These are phyloP conservation scores for Balanococcus diminutus DNA, from an alignment of 2,888 invertebrate genomes.

Conservation along the genomic window DNA sequence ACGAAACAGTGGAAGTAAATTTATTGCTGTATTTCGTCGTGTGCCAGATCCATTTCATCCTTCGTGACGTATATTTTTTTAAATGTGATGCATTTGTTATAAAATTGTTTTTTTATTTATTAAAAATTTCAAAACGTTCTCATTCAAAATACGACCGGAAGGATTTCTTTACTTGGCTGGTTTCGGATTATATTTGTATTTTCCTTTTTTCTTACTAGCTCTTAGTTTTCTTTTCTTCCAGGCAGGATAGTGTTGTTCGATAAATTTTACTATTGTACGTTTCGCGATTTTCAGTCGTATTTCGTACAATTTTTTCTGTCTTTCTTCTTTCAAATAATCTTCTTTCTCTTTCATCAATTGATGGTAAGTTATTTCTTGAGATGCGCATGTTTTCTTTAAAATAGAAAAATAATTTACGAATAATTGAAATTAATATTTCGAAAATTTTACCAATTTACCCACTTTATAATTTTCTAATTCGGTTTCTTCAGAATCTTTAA, in stretches of 20 bases:
- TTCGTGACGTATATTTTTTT: background rate
- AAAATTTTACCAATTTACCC: background rate
- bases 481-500: background rate
- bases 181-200: slow-evolving; percentile 34
- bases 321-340: slow-evolving; percentile 41
- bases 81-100: background rate
- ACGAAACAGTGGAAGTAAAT: slow-evolving; percentile 92
- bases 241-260: slow-evolving; percentile 47
- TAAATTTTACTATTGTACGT: slow-evolving; percentile 49
- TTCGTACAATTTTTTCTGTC: slow-evolving; percentile 41
- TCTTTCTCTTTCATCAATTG: slow-evolving; percentile 50
- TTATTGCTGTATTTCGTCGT: slow-evolving; percentile 85
- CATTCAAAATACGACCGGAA: background rate
- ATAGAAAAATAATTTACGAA: background rate
- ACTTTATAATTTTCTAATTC: slow-evolving; percentile 33
- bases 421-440: background rate
- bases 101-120: background rate
- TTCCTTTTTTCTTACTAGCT: slow-evolving; percentile 36
- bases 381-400: slow-evolving; percentile 31
- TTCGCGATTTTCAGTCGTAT: slow-evolving; percentile 35
- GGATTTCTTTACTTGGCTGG: background rate
- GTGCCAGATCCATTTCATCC: slow-evolving; percentile 64
- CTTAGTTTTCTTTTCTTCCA: slow-evolving; percentile 48
- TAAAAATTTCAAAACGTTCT: background rate
- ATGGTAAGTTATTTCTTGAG: slow-evolving; percentile 38